Percentiles rank a stretch among this genome's conserved stretches.
Evolutionary conservation across 2,113 vertebrate species (phyloP).

Genomic region (Bothrops jararaca): DNA sequence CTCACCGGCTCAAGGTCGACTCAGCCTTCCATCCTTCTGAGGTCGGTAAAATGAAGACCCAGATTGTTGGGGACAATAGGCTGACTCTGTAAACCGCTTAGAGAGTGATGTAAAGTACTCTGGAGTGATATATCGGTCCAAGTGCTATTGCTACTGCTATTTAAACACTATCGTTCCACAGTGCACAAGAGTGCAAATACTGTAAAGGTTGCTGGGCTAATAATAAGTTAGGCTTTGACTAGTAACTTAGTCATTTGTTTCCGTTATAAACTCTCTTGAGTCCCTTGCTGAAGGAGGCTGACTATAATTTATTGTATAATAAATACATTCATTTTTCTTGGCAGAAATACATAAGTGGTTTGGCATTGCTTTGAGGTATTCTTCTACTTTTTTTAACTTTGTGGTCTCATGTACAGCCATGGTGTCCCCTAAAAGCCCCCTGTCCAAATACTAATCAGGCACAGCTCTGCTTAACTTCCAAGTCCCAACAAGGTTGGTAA

Average conservation of each 20-base stretch:
- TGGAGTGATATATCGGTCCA: neutral
- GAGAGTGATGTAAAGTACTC: neutral
- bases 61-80: neutral
- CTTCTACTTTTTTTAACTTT: neutral
- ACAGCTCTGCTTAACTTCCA: neutral
- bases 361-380: neutral
- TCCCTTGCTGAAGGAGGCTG: neutral
- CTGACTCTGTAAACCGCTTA: neutral
- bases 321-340: neutral
- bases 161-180: neutral
- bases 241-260: neutral
- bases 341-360: neutral
- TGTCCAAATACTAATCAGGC: neutral
- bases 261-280: neutral
- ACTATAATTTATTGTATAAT: neutral
- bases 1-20: neutral
- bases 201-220: neutral
- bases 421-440: neutral
- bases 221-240: neutral
- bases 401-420: neutral
- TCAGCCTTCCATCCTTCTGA: neutral
- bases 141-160: neutral
- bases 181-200: neutral
- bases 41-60: neutral
- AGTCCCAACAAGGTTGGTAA: conserved; percentile 15